Base-by-base conservation (phyloP, 2,797 vertebrate species). In the Acropternis orthonyx region DNA sequence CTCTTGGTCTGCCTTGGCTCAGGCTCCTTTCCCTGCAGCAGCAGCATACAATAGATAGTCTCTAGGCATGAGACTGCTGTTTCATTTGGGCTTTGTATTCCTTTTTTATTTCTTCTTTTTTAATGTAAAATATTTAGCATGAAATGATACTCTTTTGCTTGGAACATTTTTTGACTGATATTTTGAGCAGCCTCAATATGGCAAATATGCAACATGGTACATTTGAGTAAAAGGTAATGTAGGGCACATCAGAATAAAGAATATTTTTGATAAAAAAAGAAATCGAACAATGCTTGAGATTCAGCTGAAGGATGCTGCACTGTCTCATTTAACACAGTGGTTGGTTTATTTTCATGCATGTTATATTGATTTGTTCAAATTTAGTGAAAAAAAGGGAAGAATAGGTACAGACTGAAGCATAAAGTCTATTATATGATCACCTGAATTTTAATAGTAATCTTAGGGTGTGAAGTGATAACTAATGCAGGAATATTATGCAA, bases 331-430 rank as follows among this genome's bases (percentile, higher is more conserved):
- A 95, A 89, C 49, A 58, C 34, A 78, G 63, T 73, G 52, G 37
- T 79, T 91, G 41, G 24, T 91, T 96, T 96, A 67, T 96, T 96
- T 97, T 94, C 66, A 68, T 81, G 56, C 49, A 94, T 8, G 8
- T 96, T 94, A 83, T 65, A 49, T 77, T 84, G 63, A 72, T 94
- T 80, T 92, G 39, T 86, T 97, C 52, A 94, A 89, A 79, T 89
- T 62, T 69, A 84, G 52, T 85, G 85, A 79, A 92, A 91, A 94
- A 77, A 14, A 67, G 28, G 14, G 8, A 73, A 63, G 41, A 91
- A 78, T 23, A 76, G 68, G 37, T 65, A 15, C 56, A 52, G 52
- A 30, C 16, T 69, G 7, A 88, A 75, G n/a, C 34, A 36, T 36
- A 84, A 85, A 14, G 30, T 76, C 58, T 72, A 6, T 94, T 78